Evolutionary conservation across 2,888 invertebrate genomes (phyloP), one percentile per base, ranked within the genome.

Genomic region (Pseudococcus viburni): DNA sequence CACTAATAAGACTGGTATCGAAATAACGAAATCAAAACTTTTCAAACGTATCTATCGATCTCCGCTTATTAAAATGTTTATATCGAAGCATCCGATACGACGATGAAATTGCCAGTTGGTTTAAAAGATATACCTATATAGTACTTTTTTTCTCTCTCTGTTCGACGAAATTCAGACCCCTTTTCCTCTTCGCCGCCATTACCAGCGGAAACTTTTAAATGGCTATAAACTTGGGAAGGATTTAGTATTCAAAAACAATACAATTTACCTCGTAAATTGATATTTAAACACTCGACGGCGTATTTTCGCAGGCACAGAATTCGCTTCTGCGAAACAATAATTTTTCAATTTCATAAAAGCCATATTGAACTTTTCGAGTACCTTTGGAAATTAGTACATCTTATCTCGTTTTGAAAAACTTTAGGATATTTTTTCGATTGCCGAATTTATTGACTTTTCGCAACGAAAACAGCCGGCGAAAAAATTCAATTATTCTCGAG

Each of bases 1-100:
- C 83, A 46, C 68, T 68, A 68, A 68, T 68, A 68, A 68, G 68
- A 68, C 68, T 68, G 22, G 42, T 26, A 26, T 26, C 68, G 26
- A 22, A 68, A 68, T 26, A 83, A 83, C 83, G 39, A 83, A 83
- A 83, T 83, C 83, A 83, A 83, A 83, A 46, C 83, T 83, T 83
- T 83, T 11, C n/a, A 55, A 33, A 55, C 55, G 55, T 55, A 83
- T 46, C 42, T 55, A 83, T 46, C 42, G 46, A 46, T 83, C 83
- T 46, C 15, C 9, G 42, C 39, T 83, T 39, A 46, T 83, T 83
- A 83, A 83, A 83, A 83, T 83, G 83, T 83, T 83, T 83, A 46
- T 46, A 46, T 46, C n/a, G n/a, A 68, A 11, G n/a, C 55, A 55
- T 55, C n/a, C 55, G 55, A 55, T 17, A n/a, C n/a, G 17, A 55